Conservation (phyloP, 1,140 invertebrate species). For the Pomacea maculata region DNA sequence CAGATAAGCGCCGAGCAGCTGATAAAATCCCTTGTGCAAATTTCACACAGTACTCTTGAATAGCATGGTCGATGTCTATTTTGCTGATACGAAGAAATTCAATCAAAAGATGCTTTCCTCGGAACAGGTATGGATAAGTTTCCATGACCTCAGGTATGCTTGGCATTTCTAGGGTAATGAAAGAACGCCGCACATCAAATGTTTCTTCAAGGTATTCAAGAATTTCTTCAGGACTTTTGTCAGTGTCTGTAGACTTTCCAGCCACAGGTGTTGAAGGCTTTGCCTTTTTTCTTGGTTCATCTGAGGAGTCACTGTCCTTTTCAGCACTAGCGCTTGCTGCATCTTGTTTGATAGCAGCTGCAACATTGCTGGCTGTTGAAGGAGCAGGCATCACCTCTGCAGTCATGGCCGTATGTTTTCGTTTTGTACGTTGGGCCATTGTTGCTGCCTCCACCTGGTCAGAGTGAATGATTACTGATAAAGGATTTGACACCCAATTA, state of each 20-base stretch:
- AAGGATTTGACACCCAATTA: no score
- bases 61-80: constrained; percentile 58
- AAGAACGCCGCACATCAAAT: constrained; percentile 55
- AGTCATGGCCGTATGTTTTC: constrained; percentile 52
- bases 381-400: constrained; percentile 51
- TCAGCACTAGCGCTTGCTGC: constrained; percentile 33
- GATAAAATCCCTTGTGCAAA: constrained; percentile 52
- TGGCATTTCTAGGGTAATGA: constrained; percentile 57
- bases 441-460: neutral
- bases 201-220: constrained; percentile 56
- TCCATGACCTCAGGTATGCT: constrained; percentile 51
- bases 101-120: constrained; percentile 51
- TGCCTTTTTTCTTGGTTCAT: constrained; percentile 31
- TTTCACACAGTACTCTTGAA: constrained; percentile 59
- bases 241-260: constrained; percentile 25
- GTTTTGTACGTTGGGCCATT: constrained; percentile 37
- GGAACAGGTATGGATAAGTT: constrained; percentile 55
- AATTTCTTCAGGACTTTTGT: constrained; percentile 51
- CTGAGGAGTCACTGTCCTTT: constrained; percentile 8
- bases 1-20: constrained; percentile 44
- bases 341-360: constrained; percentile 37
- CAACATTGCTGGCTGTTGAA: constrained; percentile 34
- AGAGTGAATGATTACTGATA: neutral
- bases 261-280: constrained; percentile 24
- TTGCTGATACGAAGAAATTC: constrained; percentile 58